Conservation (phyloP, 2,113 vertebrate species). For the Pelmatolapia mariae region DNA sequence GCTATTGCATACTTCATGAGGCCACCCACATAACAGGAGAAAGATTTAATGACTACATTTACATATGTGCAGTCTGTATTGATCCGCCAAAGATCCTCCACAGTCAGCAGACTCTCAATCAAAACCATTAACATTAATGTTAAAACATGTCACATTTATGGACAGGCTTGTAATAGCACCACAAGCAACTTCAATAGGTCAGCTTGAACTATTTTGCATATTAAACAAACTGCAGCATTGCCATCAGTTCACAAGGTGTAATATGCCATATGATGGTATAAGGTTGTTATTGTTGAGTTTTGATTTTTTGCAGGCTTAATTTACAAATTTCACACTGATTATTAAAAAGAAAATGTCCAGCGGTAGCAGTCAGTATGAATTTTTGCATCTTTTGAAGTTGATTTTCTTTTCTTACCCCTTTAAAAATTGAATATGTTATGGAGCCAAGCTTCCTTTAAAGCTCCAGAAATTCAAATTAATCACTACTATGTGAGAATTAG, state of each 20-base stretch:
- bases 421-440: conserved; percentile 37
- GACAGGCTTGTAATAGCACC: conserved; percentile 26
- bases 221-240: not conserved
- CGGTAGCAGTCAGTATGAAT: not conserved
- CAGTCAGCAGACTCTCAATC: conserved; percentile 61
- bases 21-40: conserved; percentile 10
- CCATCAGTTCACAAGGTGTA: not conserved
- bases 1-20: not conserved
- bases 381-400: conserved; percentile 25
- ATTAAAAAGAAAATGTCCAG: not conserved
- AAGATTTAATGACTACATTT: conserved; percentile 58
- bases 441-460: conserved; percentile 30
- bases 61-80: conserved; percentile 50
- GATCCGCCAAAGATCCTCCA: conserved; percentile 32
- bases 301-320: not conserved
- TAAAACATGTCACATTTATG: conserved; percentile 51
- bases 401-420: conserved; percentile 15
- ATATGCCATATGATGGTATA: not conserved
- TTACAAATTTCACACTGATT: not conserved
- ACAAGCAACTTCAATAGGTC: conserved; percentile 49
- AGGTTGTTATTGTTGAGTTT: not conserved
- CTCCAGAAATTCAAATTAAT: conserved; percentile 58
- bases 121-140: conserved; percentile 59
- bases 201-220: conserved; percentile 9
- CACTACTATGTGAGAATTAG: conserved; percentile 48